Evolutionary conservation across 2,888 invertebrate species (phyloP).

Genomic region (Eupithecia inturbata): DNA sequence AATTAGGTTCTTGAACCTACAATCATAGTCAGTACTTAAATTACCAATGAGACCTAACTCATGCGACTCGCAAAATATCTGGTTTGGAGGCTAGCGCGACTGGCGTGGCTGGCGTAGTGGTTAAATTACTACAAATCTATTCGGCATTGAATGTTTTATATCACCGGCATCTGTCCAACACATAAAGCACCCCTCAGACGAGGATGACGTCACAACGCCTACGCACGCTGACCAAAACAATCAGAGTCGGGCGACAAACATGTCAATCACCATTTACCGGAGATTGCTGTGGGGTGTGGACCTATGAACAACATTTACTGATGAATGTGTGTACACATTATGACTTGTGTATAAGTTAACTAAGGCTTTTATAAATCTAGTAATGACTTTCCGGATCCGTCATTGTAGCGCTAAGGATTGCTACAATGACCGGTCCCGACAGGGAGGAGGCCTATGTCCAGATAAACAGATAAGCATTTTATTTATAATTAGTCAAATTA

Average conservation of each 20-base stretch:
- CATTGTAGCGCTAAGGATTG: background rate
- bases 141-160: background rate
- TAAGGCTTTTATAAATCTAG: background rate
- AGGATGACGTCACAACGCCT: background rate
- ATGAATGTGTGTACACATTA: background rate
- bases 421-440: background rate
- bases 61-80: background rate
- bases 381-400: background rate
- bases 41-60: background rate
- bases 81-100: background rate
- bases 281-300: constrained; percentile 21
- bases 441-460: background rate
- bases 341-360: background rate
- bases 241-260: constrained; percentile 24
- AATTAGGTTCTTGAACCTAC: background rate
- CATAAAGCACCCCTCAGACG: constrained; percentile 2
- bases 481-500: too few relatives aligned
- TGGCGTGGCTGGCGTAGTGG: background rate
- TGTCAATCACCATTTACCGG: constrained; percentile 27
- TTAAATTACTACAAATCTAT: background rate
- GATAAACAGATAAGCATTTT: too few relatives aligned
- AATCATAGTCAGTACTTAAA: background rate
- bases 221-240: constrained; percentile 10
- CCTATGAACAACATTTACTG: too few relatives aligned
- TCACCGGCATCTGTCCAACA: background rate